phyloP scores from a whole-genome alignment of 2,888 invertebrate species.

The Hyalella azteca region DNA sequence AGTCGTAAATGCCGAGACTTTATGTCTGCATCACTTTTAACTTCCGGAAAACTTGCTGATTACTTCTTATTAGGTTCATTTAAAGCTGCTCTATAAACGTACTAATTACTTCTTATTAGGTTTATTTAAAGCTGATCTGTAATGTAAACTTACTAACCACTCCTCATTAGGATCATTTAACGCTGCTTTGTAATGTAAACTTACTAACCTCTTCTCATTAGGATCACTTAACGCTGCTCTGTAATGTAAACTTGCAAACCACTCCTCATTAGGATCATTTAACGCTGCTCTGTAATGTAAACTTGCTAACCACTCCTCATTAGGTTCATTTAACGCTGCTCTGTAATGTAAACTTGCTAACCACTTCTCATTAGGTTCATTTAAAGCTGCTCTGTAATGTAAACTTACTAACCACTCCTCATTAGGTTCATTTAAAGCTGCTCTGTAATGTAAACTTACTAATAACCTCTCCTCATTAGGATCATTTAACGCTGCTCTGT shows the following conservation, averaged over 20 bases:
- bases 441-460: background rate
- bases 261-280: no score
- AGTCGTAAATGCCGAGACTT: background rate
- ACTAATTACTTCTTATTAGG: background rate
- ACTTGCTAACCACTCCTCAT: no score
- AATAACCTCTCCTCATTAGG: background rate
- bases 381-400: slow-evolving; percentile 1
- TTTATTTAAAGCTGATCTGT: background rate
- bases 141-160: background rate
- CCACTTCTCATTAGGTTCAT: background rate
- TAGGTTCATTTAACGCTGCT: no score
- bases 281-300: no score
- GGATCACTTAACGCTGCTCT: no score
- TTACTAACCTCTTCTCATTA: no score
- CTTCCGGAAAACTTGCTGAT: background rate
- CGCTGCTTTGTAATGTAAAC: no score
- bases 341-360: background rate
- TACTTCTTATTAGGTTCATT: background rate
- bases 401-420: background rate
- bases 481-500: no score
- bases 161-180: background rate
- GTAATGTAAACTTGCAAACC: no score
- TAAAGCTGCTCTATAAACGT: background rate
- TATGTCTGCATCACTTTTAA: background rate
- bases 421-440: background rate